Percentiles rank a stretch among this genome's conserved stretches.
Evolutionary conservation across 2,113 vertebrate species (phyloP).

Genomic region (Seriola quinqueradiata): DNA sequence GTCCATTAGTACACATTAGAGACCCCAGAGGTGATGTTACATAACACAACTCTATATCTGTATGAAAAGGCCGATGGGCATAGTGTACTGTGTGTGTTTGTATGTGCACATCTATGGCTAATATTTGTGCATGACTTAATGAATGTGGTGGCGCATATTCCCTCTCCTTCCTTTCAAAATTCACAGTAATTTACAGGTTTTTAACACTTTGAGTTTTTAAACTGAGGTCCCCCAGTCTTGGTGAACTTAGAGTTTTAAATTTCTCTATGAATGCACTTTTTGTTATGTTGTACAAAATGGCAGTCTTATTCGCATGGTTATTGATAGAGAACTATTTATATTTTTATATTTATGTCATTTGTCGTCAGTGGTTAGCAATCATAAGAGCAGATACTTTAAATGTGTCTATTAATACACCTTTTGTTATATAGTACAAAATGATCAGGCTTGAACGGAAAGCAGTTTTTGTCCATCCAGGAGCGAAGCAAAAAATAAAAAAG

Average conservation of each 20-base stretch:
- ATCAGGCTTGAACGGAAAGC: not conserved
- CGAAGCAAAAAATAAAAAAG: not conserved
- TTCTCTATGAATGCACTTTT: too few relatives aligned
- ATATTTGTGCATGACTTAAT: slow-evolving; percentile 17
- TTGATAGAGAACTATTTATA: too few relatives aligned
- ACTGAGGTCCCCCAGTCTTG: not conserved
- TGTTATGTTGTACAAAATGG: too few relatives aligned
- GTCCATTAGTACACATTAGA: slow-evolving; percentile 23
- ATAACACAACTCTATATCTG: slow-evolving; percentile 41
- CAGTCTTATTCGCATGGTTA: too few relatives aligned
- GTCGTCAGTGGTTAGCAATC: too few relatives aligned
- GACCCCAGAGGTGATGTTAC: slow-evolving; percentile 39
- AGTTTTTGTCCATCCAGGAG: not conserved
- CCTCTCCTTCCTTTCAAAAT: not conserved
- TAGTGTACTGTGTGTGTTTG: not conserved
- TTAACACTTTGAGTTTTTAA: not conserved
- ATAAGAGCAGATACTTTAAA: too few relatives aligned
- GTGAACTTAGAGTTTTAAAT: too few relatives aligned
- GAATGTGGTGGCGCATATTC: not conserved
- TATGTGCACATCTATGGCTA: slow-evolving; percentile 7
- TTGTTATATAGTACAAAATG: not conserved
- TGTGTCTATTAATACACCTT: not conserved
- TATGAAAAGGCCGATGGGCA: slow-evolving; percentile 6
- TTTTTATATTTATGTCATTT: too few relatives aligned
- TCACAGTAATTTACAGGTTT: not conserved